Conservation (phyloP, 2,888 invertebrate species). For the Euzophera pinguis region DNA sequence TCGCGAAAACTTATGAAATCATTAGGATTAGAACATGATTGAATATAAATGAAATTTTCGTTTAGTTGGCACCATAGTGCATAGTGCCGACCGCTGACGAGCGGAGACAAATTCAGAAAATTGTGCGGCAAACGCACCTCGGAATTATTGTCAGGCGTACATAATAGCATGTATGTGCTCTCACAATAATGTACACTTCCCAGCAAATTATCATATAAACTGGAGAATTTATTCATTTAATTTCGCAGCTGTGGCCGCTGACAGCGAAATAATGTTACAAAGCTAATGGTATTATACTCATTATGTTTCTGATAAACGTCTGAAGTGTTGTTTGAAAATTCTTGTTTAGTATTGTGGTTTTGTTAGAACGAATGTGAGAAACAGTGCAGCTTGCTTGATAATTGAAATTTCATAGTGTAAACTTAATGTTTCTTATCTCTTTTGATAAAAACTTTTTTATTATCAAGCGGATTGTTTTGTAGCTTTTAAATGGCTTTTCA, state of each 20-base stretch:
- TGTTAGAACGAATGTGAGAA: not conserved
- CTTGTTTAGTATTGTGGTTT: slow-evolving; percentile 2
- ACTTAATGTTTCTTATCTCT: no score
- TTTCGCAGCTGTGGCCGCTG: slow-evolving; percentile 1
- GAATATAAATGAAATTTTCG: not conserved
- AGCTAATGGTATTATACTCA: slow-evolving; percentile 12
- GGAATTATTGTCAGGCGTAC: slow-evolving; percentile 60
- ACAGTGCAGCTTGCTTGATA: no score
- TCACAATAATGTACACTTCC: slow-evolving; percentile 17
- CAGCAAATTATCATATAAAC: slow-evolving; percentile 12
- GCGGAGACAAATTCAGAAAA: slow-evolving; percentile 60
- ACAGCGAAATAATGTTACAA: slow-evolving; percentile 2
- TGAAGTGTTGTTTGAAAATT: slow-evolving; percentile 8
- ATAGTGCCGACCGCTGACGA: slow-evolving; percentile 41
- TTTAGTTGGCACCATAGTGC: slow-evolving; percentile 18
- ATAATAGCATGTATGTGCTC: slow-evolving; percentile 41
- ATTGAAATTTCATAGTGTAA: no score
- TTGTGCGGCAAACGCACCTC: slow-evolving; percentile 45
- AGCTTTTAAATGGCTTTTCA: no score
- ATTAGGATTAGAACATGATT: not conserved
- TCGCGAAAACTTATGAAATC: no score
- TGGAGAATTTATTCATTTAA: slow-evolving; percentile 7
- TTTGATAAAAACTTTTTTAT: no score
- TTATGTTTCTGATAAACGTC: slow-evolving; percentile 10
- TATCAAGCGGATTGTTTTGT: no score